These are phyloP conservation scores for Anagrus nilaparvatae DNA, from an alignment of 1,140 invertebrate species.

Conservation along the genomic window DNA sequence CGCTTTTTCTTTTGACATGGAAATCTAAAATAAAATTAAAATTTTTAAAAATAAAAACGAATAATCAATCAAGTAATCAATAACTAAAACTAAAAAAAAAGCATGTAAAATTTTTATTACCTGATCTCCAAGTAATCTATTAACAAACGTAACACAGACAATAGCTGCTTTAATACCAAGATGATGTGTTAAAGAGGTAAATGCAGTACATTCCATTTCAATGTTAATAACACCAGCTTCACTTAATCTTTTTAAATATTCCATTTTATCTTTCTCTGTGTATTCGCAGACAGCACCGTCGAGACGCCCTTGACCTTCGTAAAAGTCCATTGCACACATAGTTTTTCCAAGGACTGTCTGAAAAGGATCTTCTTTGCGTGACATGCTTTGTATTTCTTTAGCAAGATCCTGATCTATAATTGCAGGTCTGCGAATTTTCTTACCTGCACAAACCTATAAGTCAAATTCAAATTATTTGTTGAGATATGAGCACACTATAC, in stretches of 20 bases:
- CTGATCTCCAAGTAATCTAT: slow-evolving; percentile 90
- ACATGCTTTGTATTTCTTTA: slow-evolving; percentile 63
- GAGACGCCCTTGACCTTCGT: slow-evolving; percentile 90
- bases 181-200: slow-evolving; percentile 86
- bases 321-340: slow-evolving; percentile 94
- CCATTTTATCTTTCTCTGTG: slow-evolving; percentile 78
- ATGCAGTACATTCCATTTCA: slow-evolving; percentile 93
- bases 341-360: slow-evolving; percentile 83
- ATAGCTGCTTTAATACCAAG: slow-evolving; percentile 89
- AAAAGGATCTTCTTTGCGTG: slow-evolving; percentile 63
- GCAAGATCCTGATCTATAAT: slow-evolving; percentile 71
- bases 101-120: slow-evolving; percentile 39
- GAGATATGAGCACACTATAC: background rate
- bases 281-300: slow-evolving; percentile 97
- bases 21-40: slow-evolving; percentile 46
- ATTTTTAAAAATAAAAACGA: slow-evolving; percentile 1
- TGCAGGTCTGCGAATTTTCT: slow-evolving; percentile 68
- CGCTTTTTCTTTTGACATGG: slow-evolving; percentile 75
- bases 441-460: slow-evolving; percentile 75
- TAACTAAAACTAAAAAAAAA: background rate
- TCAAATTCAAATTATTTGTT: slow-evolving; percentile 3
- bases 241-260: slow-evolving; percentile 69
- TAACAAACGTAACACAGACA: slow-evolving; percentile 91
- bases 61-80: background rate
- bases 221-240: slow-evolving; percentile 84